Conservation (phyloP, 2,888 invertebrate genomes). For the Gastracanthus pulcherrimus region DNA sequence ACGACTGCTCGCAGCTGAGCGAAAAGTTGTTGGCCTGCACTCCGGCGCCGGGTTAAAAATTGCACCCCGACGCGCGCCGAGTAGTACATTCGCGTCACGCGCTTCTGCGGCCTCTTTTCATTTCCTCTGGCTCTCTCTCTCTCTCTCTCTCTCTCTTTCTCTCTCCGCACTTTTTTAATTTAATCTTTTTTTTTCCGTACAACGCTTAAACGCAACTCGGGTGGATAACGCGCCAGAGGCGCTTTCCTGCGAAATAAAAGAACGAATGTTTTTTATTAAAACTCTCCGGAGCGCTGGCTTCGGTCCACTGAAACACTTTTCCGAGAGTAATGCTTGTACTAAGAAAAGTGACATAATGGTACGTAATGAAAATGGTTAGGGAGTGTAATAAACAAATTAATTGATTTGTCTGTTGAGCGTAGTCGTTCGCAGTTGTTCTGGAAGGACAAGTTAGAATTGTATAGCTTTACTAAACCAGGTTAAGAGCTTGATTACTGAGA, state of each 20-base stretch:
- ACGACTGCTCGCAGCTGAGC: background rate
- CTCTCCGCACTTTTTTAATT: background rate
- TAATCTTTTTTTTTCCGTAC: background rate
- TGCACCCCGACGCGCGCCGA: background rate
- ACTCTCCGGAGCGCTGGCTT: constrained; percentile 28
- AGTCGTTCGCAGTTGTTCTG: no score
- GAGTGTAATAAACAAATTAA: no score
- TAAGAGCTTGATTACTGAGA: no score
- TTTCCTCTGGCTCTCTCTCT: background rate
- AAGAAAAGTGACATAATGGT: no score
- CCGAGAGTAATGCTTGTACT: background rate
- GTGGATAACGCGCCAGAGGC: constrained; percentile 1
- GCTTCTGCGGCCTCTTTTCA: constrained; percentile 12
- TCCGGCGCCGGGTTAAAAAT: background rate
- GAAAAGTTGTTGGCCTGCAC: no score
- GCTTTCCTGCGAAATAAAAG: constrained; percentile 30
- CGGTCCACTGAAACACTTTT: constrained; percentile 13
- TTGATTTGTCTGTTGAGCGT: no score
- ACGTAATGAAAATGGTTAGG: no score
- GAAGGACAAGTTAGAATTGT: no score
- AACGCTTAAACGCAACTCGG: constrained; percentile 1
- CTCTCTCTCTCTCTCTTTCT: no score
- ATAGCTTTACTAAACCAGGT: no score
- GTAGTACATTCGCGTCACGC: no score
- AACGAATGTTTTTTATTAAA: constrained; percentile 45